These are phyloP conservation scores for Catagonus wagneri DNA, from an alignment of 2,113 vertebrate genomes.

Conservation along the genomic window DNA sequence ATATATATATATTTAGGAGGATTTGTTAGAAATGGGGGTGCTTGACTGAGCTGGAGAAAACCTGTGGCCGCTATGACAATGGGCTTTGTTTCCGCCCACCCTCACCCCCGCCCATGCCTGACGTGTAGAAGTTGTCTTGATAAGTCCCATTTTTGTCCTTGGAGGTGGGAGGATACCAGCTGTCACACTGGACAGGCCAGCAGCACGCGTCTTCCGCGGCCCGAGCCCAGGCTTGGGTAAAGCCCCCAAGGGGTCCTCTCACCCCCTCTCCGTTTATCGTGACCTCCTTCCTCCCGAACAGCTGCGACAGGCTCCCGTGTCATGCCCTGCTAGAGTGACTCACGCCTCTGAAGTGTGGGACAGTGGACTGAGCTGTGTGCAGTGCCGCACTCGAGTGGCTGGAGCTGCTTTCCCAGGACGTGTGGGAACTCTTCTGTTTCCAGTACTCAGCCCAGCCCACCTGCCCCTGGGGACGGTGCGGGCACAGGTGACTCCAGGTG, in stretches of 20 bases:
- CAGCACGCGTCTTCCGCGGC: neutral
- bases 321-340: conserved; percentile 67
- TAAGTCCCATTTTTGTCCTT: neutral
- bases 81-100: neutral
- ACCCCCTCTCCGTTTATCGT: neutral
- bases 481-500: conserved; percentile 66
- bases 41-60: neutral
- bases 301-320: conserved; percentile 73
- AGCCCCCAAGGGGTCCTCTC: neutral
- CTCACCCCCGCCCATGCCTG: neutral
- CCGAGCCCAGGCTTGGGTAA: neutral
- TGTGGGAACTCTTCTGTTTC: neutral
- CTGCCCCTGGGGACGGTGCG: neutral
- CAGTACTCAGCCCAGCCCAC: neutral
- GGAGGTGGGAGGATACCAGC: too few species aligned
- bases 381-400: neutral
- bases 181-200: neutral
- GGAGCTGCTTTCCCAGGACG: conserved; percentile 77
- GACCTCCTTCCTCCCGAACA: conserved; percentile 37
- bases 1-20: neutral
- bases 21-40: neutral
- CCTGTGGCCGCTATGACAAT: neutral
- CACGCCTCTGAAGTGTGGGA: conserved; percentile 31
- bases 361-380: conserved; percentile 66
- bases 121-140: neutral